These are phyloP conservation scores for Danaus chrysippus DNA, from an alignment of 2,888 invertebrate genomes.

Conservation along the genomic window DNA sequence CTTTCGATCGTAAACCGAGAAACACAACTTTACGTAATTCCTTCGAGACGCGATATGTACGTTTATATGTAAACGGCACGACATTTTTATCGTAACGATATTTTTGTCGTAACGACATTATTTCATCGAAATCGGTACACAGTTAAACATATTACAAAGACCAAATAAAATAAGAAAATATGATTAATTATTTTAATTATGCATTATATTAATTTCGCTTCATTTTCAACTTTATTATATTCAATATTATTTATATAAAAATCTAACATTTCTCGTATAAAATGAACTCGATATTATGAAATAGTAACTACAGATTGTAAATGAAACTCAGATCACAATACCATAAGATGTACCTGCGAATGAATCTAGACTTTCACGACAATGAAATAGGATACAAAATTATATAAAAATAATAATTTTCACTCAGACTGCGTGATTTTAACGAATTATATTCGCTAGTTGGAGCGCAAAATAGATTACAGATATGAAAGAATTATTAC, in stretches of 20 bases:
- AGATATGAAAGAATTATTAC: constrained; percentile 12
- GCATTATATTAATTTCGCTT: too few species aligned
- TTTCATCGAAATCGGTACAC: too few species aligned
- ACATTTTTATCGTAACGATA: constrained; percentile 2
- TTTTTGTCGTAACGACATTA: not conserved
- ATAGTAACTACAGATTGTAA: too few species aligned
- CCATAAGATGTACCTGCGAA: too few species aligned
- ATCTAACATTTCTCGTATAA: too few species aligned
- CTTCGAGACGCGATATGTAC: not conserved
- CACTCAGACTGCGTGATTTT: constrained; percentile 31
- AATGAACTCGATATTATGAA: too few species aligned
- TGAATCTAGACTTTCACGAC: constrained; percentile 1
- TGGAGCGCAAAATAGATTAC: constrained; percentile 25
- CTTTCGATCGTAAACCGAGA: constrained; percentile 35
- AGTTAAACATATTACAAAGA: constrained; percentile 12
- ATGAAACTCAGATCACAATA: too few species aligned
- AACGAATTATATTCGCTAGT: constrained; percentile 31
- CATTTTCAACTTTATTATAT: too few species aligned
- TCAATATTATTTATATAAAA: too few species aligned
- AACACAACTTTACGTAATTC: constrained; percentile 30
- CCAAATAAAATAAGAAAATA: too few species aligned
- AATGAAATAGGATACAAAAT: constrained; percentile 4
- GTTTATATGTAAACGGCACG: constrained; percentile 15
- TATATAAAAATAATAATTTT: constrained; percentile 4
- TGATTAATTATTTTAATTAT: too few species aligned